These are phyloP conservation scores for Palythoa grandiflora DNA, from an alignment of 92 coral and sea anemone species.

Conservation along the genomic window DNA sequence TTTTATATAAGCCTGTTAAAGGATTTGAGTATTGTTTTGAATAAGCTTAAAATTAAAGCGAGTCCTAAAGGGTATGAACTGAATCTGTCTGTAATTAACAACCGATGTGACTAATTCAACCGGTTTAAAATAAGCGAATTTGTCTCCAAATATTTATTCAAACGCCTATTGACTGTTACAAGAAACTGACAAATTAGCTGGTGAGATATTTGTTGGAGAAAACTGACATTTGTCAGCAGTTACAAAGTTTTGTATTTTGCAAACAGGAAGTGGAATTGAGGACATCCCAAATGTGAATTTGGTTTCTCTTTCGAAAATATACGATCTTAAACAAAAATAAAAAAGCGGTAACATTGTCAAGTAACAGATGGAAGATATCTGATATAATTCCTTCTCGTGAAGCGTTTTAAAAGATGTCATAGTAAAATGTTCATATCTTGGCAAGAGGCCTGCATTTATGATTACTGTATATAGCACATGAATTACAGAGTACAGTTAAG, in stretches of 20 bases:
- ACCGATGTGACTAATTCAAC: constrained; percentile 10
- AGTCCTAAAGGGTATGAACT: constrained; percentile 2
- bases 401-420: neutral
- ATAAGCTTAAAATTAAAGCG: neutral
- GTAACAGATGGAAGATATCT: constrained; percentile 1
- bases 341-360: neutral
- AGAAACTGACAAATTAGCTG: constrained; percentile 39
- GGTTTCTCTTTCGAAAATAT: neutral
- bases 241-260: neutral
- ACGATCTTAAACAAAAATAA: neutral
- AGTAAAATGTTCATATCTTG: neutral
- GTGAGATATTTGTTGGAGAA: constrained; percentile 29
- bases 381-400: constrained; percentile 5
- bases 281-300: neutral
- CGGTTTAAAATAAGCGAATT: constrained; percentile 12
- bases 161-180: constrained; percentile 15
- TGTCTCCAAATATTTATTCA: constrained; percentile 45
- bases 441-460: constrained; percentile 22
- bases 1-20: neutral
- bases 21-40: constrained; percentile 11
- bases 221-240: constrained; percentile 20
- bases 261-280: constrained; percentile 19
- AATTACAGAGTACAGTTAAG: neutral
- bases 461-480: neutral
- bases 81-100: constrained; percentile 10